Percentiles rank a stretch among this genome's conserved stretches.
Evolutionary conservation across 2,888 invertebrate genomes (phyloP).

Genomic region (Amphipoea lucens): DNA sequence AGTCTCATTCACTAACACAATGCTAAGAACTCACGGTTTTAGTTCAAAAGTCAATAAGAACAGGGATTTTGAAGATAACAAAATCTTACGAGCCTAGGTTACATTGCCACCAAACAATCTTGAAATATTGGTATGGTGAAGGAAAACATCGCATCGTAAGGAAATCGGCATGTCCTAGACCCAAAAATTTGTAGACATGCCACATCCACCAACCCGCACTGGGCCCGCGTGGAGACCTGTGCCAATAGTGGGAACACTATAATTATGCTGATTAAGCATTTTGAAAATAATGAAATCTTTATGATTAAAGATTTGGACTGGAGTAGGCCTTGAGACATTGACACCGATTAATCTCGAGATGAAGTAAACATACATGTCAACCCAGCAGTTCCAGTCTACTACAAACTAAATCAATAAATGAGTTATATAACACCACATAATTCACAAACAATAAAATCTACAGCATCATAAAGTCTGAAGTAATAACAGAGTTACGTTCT

Average conservation of each 20-base stretch:
- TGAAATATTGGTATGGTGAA: background rate
- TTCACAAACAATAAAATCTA: constrained; percentile 19
- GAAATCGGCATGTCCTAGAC: background rate
- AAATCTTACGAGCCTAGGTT: background rate
- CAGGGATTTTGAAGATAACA: background rate
- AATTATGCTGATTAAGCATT: background rate
- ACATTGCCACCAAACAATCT: no score
- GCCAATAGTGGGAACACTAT: background rate
- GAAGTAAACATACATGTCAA: background rate
- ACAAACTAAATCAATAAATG: background rate
- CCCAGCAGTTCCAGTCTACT: background rate
- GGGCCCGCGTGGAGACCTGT: background rate
- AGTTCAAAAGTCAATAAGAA: background rate
- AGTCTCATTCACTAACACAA: background rate
- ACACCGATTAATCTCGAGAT: background rate
- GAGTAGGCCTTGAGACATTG: background rate
- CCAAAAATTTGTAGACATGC: background rate
- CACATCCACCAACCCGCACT: background rate
- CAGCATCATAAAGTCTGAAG: constrained; percentile 14
- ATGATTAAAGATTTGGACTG: background rate
- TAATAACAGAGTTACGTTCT: constrained; percentile 43
- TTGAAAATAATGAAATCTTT: background rate
- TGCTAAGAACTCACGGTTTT: background rate
- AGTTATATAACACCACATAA: background rate
- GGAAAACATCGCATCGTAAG: no score